A percentile compares a stretch with the other conserved stretches of the same genome.
phyloP scores from a whole-genome alignment of 2,888 invertebrate genomes.

The Atethmia centrago region DNA sequence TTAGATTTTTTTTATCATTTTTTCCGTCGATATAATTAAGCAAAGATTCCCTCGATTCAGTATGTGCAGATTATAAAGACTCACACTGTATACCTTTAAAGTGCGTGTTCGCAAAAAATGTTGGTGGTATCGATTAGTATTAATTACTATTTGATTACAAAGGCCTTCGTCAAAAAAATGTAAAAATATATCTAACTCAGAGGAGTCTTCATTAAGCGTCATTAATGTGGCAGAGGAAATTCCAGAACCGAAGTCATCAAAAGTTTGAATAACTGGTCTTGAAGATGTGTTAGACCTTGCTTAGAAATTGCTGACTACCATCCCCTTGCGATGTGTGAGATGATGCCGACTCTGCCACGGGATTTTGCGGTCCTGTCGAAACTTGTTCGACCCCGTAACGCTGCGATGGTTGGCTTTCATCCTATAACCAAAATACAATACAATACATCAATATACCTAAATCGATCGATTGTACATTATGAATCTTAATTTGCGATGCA shows the following conservation, averaged over 20 bases:
- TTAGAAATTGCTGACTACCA: constrained; percentile 2
- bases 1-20: too few species aligned
- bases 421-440: constrained; percentile 8
- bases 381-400: constrained; percentile 5
- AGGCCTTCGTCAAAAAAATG: constrained; percentile 3
- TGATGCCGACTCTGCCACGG: constrained; percentile 6
- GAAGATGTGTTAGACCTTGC: constrained; percentile 8
- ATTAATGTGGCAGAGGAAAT: constrained; percentile 6
- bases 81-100: too few species aligned
- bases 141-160: constrained; percentile 2
- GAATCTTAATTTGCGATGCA: neutral
- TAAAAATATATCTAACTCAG: constrained; percentile 9
- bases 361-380: constrained; percentile 8
- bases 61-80: too few species aligned
- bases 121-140: constrained; percentile 8
- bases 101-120: constrained; percentile 8
- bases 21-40: too few species aligned
- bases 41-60: too few species aligned
- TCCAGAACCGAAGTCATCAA: constrained; percentile 8
- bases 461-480: constrained; percentile 5
- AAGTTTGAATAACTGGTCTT: constrained; percentile 6
- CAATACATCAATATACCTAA: constrained; percentile 7
- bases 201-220: constrained; percentile 8
- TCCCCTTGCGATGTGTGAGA: constrained; percentile 8
- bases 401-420: constrained; percentile 7